These are phyloP conservation scores for Drosophila takahashii DNA, from an alignment of 1,140 invertebrate species.

Conservation along the genomic window DNA sequence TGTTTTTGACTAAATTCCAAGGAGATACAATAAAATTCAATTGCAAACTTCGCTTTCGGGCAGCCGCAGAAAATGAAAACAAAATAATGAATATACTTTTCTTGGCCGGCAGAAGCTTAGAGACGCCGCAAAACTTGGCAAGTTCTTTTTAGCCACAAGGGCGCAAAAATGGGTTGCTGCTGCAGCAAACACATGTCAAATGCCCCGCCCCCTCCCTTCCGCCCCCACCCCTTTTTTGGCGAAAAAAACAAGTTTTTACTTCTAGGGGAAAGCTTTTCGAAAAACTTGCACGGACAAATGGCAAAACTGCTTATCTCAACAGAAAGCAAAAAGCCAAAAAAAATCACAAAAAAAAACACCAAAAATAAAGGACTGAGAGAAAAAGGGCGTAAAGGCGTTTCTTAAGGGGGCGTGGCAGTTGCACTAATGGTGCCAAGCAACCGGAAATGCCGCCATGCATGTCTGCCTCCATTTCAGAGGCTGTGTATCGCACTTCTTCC, in stretches of 20 bases:
- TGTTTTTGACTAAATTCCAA: constrained; percentile 76
- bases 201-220: constrained; percentile 10
- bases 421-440: constrained; percentile 82
- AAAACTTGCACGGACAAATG: constrained; percentile 41
- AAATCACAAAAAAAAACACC: not conserved
- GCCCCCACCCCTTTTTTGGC: not conserved
- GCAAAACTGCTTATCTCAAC: constrained; percentile 79
- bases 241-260: constrained; percentile 79
- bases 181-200: constrained; percentile 81
- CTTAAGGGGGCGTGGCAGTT: constrained; percentile 63
- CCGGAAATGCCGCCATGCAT: constrained; percentile 82
- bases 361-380: constrained; percentile 11
- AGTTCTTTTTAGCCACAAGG: constrained; percentile 60
- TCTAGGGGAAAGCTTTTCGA: constrained; percentile 49
- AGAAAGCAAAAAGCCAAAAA: constrained; percentile 55
- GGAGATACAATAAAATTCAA: constrained; percentile 78
- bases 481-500: constrained; percentile 57
- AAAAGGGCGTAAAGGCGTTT: constrained; percentile 13
- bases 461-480: constrained; percentile 76
- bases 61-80: constrained; percentile 70
- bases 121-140: constrained; percentile 73
- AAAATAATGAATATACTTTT: constrained; percentile 80
- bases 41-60: constrained; percentile 62
- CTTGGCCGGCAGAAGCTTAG: constrained; percentile 44
- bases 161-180: constrained; percentile 13